Percentiles rank a stretch among this genome's conserved stretches.
Evolutionary conservation across 2,888 invertebrate genomes (phyloP).

Genomic region (Synanthedon myopaeformis): DNA sequence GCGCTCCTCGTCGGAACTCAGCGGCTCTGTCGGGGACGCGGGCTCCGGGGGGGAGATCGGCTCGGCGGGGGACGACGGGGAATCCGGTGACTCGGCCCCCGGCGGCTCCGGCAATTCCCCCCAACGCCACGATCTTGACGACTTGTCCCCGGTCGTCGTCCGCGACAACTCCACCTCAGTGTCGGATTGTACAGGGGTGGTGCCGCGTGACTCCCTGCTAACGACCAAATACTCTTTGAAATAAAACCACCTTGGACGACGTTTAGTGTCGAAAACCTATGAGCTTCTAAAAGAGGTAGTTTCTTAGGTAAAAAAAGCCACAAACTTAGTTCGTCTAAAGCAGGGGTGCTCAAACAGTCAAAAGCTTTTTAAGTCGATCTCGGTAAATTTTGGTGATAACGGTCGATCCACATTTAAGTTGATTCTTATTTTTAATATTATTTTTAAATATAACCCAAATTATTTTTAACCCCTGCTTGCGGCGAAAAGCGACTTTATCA

Average conservation of each 20-base stretch:
- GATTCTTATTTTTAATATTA: no score
- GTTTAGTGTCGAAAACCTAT: not conserved
- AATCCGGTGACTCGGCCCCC: slow-evolving; percentile 20
- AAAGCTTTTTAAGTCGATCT: no score
- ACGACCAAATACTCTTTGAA: not conserved
- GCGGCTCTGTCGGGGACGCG: slow-evolving; percentile 48
- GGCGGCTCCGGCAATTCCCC: slow-evolving; percentile 82
- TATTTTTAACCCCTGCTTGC: no score
- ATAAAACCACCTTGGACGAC: not conserved
- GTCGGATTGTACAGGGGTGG: slow-evolving; percentile 92
- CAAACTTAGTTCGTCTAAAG: no score
- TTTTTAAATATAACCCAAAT: no score
- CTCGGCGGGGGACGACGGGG: slow-evolving; percentile 24
- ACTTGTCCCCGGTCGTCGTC: slow-evolving; percentile 51
- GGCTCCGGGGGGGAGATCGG: slow-evolving; percentile 34
- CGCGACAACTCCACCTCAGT: slow-evolving; percentile 88
- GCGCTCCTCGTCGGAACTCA: slow-evolving; percentile 65
- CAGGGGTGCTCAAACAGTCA: no score
- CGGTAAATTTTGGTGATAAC: no score
- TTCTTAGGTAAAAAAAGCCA: no score
- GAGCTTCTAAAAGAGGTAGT: no score
- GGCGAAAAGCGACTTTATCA: no score
- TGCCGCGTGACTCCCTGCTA: slow-evolving; percentile 73
- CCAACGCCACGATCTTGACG: slow-evolving; percentile 87
- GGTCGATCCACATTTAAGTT: no score